A percentile compares a stretch with the other conserved stretches of the same genome.
phyloP scores from a whole-genome alignment of 1,140 invertebrate genomes.

The Drosophila aff. region DNA sequence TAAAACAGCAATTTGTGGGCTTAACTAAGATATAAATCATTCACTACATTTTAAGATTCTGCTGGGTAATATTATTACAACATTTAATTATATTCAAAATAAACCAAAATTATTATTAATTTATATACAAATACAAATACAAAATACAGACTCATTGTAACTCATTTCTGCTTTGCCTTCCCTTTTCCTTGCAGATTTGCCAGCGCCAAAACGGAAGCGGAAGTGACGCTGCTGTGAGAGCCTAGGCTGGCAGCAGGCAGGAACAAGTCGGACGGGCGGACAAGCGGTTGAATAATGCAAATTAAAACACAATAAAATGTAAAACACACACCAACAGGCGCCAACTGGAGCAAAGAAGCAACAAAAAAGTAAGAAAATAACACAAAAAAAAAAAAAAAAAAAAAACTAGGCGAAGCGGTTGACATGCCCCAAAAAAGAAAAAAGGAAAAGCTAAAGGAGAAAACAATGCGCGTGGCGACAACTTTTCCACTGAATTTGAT shows the following conservation, averaged over 20 bases:
- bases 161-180: background rate
- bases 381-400: conserved; percentile 20
- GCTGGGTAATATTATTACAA: too few species aligned
- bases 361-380: conserved; percentile 24
- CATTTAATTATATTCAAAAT: background rate
- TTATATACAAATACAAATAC: background rate
- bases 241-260: background rate
- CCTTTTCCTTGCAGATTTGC: conserved; percentile 33
- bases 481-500: conserved; percentile 83
- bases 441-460: background rate
- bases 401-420: conserved; percentile 21
- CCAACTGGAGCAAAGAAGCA: conserved; percentile 24
- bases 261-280: conserved; percentile 22
- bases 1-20: background rate
- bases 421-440: conserved; percentile 53
- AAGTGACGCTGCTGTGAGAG: conserved; percentile 47
- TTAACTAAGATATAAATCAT: background rate
- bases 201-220: conserved; percentile 62
- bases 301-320: conserved; percentile 83
- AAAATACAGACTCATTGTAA: background rate
- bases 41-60: too few species aligned
- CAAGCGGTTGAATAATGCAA: conserved; percentile 76
- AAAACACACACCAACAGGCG: conserved; percentile 54
- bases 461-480: conserved; percentile 58
- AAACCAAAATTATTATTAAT: background rate